Base-by-base conservation (phyloP, 2,888 invertebrate genomes). In the Protonemura montana region DNA sequence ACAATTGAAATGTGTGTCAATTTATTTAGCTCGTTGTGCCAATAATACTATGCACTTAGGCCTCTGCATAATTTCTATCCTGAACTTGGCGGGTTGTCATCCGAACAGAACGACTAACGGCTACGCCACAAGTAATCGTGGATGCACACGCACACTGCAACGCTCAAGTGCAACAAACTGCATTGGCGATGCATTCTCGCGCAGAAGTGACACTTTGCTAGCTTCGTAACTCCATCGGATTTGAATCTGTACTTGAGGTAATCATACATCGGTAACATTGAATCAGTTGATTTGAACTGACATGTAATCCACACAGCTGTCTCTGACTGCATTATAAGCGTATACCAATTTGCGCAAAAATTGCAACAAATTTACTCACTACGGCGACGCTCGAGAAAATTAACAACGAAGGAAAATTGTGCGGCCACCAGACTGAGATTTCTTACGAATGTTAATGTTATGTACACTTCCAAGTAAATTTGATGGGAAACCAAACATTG, bases 241-340 rank as follows among this genome's bases (percentile, higher is more conserved):
- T 41, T 59, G 59, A 59, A 59, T 59, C 59, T 59, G 59, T 59
- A 59, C 59, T 59, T 59, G 59, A 59, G 59, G 59, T 59, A 59
- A 59, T 59, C 59, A 59, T 59, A 59, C 59, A 59, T 59, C 59
- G 59, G 59, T 59, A 59, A 59, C 59, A 59, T 59, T 59, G 59
- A 59, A 59, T 59, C 59, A 59, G 21, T 59, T 59, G 2, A 59
- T 59, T 59, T 59, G 59, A 59, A 59, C 59, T 59, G 59, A 59
- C 59, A 59, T 59, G 59, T 10, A 59, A 59, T 59, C 59, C 59
- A 59, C 59, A 59, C 59, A 59, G 21, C 13, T 7, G 59, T 21
- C 59, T 3, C 16, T 59, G 59, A 13, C 59, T 59, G 59, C 59
- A 59, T 10, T 59, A 13, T 59, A 59, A 59, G 59, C 59, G 59